Conservation (phyloP, 2,113 vertebrate genomes). For the Rhizomys pruinosus region DNA sequence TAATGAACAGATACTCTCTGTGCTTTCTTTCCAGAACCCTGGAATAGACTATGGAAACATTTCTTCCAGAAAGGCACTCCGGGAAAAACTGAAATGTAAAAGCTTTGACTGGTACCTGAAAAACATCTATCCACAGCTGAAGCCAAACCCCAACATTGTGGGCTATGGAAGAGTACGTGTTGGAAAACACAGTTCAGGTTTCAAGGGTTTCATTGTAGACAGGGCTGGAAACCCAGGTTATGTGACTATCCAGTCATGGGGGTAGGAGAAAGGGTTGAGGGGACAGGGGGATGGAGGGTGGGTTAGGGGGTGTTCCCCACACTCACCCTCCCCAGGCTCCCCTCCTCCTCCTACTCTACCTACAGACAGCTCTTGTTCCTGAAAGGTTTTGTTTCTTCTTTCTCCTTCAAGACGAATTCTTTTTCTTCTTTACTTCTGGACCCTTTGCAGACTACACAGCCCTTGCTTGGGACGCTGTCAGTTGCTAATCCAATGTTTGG, state of each 20-base stretch:
- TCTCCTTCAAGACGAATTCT: not conserved
- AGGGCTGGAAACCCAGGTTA: not conserved
- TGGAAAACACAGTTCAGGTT: not conserved
- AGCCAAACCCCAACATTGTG: slow-evolving; percentile 57
- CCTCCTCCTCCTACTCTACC: not conserved
- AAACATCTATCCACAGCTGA: slow-evolving; percentile 77
- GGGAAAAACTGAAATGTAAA: slow-evolving; percentile 79
- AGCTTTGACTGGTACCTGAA: slow-evolving; percentile 83
- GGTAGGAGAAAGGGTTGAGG: not conserved
- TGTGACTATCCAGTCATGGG: not conserved
- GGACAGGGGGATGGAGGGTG: too few relatives aligned
- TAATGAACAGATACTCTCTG: not conserved
- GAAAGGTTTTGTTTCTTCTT: not conserved
- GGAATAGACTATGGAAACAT: slow-evolving; percentile 79
- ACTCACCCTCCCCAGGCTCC: too few relatives aligned
- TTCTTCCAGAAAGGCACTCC: slow-evolving; percentile 77
- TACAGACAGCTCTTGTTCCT: not conserved
- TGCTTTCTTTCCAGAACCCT: slow-evolving; percentile 69
- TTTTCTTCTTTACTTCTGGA: not conserved
- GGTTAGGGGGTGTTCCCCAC: not conserved
- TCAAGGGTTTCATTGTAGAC: not conserved
- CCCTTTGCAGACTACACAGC: not conserved
- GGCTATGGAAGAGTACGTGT: slow-evolving; percentile 72
- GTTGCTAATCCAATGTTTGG: not conserved
- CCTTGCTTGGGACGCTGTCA: too few relatives aligned